Conservation (phyloP, 64 coral and sea anemone genomes). For the Stichodactyla helianthus region DNA sequence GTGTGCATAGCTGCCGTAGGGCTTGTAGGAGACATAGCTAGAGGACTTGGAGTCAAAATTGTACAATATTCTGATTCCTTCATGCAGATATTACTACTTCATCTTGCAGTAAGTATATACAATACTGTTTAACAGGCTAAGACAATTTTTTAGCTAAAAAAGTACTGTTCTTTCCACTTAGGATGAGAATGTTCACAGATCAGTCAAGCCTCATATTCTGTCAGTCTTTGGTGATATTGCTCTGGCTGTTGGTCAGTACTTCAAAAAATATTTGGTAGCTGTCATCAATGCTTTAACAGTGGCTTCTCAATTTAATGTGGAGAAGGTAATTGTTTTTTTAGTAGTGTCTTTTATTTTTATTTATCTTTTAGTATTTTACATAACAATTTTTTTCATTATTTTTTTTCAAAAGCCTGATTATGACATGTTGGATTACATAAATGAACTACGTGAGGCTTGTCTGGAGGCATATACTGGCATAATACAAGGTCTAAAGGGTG, state of each 20-base stretch:
- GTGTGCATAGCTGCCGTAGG: conserved; percentile 91
- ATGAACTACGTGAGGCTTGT: conserved; percentile 89
- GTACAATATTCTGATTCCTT: conserved; percentile 63
- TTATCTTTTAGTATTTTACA: not conserved
- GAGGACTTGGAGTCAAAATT: conserved; percentile 67
- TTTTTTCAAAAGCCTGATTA: conserved; percentile 57
- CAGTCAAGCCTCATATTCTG: conserved; percentile 90
- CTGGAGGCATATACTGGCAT: conserved; percentile 98
- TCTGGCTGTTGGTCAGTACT: conserved; percentile 77
- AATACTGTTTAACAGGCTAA: no score
- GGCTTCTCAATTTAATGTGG: conserved; percentile 68
- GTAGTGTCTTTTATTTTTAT: not conserved
- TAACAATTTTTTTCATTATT: not conserved
- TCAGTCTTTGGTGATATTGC: conserved; percentile 95
- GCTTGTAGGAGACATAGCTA: conserved; percentile 79
- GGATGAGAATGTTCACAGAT: conserved; percentile 85
- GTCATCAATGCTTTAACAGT: conserved; percentile 80
- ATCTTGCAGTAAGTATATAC: conserved; percentile 69
- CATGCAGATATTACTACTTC: conserved; percentile 81
- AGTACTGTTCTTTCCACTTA: conserved; percentile 14
- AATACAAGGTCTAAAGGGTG: conserved; percentile 94
- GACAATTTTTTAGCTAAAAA: not conserved
- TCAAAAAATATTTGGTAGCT: conserved; percentile 72
- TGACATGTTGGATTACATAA: conserved; percentile 98
- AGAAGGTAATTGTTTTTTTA: conserved; percentile 46